Base-by-base conservation (phyloP, 2,888 invertebrate species). In the Apocheima hispidaria region DNA sequence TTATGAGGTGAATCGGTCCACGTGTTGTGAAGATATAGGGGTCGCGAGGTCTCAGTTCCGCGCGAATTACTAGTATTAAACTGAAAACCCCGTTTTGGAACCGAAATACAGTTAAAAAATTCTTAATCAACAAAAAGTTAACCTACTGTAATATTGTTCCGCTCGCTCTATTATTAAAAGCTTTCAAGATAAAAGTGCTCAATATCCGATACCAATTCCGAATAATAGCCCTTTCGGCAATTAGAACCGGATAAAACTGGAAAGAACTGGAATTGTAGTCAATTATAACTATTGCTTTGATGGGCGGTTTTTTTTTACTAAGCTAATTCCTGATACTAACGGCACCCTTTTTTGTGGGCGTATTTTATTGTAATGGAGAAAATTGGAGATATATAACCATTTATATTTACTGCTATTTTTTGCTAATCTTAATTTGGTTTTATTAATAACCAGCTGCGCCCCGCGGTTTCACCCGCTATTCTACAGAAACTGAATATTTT, bases 121-220 rank as follows among this genome's bases (percentile, higher is more conserved):
- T n/a, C 20, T 10, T 12, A 40, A 21, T 1, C 9, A 4, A 21
- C 20, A 10, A 43, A 43, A 43, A 57, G 14, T 16, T 33, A 28
- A 21, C 33, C 10, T 18, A 7, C 23, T 14, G 28, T 52, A 43
- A 49, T 35, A 57, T 30, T 63, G 53, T 59, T 49, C 40, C 18
- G 20, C 53, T 14, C 41, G 50, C 35, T 43, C 56, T 55, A 52
- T 57, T 65, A 63, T 59, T 64, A 69, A 69, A 65, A 61, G 60
- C 61, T 55, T 51, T 60, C 50, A 18, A 61, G 60, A 61, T 58
- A 61, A 71, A 63, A 67, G 60, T 60, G 66, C 65, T 65, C 61
- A 56, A 69, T 71, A 63, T 68, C 63, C 71, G 65, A 60, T 62
- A 61, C 50, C 66, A 46, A 63, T 68, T 57, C 53, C 46, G 36